Percentiles rank a stretch among this genome's conserved stretches.
These are phyloP conservation scores for Linurgus olivaceus DNA, from an alignment of 2,797 vertebrate species.

Conservation along the genomic window DNA sequence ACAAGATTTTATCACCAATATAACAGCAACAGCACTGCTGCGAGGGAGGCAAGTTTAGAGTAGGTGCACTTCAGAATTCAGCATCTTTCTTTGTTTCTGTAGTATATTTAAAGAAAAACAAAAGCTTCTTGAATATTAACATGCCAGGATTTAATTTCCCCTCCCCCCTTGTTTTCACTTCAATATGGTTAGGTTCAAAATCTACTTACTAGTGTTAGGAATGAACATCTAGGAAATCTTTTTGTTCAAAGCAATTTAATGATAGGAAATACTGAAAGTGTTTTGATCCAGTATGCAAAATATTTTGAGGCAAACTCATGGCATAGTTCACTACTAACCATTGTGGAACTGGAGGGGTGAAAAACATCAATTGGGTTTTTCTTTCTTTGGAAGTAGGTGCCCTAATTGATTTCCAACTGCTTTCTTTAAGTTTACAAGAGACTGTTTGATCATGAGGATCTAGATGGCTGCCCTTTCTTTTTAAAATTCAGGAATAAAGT, in stretches of 20 bases:
- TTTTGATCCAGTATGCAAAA: background rate
- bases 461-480: background rate
- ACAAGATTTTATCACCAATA: background rate
- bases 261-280: background rate
- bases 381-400: background rate
- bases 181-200: background rate
- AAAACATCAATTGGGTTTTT: background rate
- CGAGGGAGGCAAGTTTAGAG: background rate
- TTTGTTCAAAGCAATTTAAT: background rate
- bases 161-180: background rate
- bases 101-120: background rate
- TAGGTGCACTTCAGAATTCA: background rate
- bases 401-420: background rate
- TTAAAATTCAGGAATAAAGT: background rate
- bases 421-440: background rate
- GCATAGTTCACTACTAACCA: background rate
- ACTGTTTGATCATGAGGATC: background rate
- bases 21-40: background rate
- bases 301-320: background rate
- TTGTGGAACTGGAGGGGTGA: background rate
- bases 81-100: background rate
- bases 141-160: background rate
- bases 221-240: background rate
- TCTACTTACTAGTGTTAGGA: background rate
- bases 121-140: background rate